A percentile compares a stretch with the other conserved stretches of the same genome.
Evolutionary conservation across 37 sponge, comb jelly and placozoan species (phyloP).

Genomic region (Bolinopsis microptera): DNA sequence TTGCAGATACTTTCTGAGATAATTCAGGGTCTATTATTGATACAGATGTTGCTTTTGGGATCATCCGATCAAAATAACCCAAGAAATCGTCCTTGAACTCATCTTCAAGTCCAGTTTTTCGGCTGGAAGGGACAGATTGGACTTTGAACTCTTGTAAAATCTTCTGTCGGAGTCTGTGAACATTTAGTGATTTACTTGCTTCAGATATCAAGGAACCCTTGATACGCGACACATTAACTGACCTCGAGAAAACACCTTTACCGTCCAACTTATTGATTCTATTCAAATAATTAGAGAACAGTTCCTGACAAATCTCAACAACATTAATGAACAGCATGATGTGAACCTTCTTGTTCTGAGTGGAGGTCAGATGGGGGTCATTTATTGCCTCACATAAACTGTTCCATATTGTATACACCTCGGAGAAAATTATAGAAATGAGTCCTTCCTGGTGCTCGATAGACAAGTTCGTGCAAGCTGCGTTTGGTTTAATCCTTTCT

Average conservation of each 20-base stretch:
- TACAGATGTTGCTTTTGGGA: neutral
- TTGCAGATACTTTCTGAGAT: neutral
- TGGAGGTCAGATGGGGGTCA: constrained; percentile 31
- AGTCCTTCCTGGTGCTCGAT: constrained; percentile 58
- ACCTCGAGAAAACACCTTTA: constrained; percentile 28
- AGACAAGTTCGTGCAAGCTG: neutral
- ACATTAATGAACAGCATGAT: constrained; percentile 50
- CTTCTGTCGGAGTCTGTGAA: constrained; percentile 38
- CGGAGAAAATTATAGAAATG: constrained; percentile 60
- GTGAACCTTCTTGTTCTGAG: constrained; percentile 57
- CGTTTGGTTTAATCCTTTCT: constrained; percentile 33
- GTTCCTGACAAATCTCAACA: constrained; percentile 47
- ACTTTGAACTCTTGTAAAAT: constrained; percentile 35
- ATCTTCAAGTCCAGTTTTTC: neutral
- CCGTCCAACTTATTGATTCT: neutral
- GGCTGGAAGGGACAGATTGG: neutral
- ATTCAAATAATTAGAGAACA: constrained; percentile 24
- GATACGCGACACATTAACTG: constrained; percentile 1
- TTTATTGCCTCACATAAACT: constrained; percentile 33
- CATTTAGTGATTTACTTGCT: constrained; percentile 40
- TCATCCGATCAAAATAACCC: neutral
- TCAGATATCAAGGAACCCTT: constrained; percentile 43
- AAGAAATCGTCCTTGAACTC: constrained; percentile 46
- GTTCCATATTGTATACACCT: neutral
- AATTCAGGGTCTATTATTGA: neutral